phyloP scores from a whole-genome alignment of 2,113 vertebrate genomes.

The Pangasianodon hypophthalmus region DNA sequence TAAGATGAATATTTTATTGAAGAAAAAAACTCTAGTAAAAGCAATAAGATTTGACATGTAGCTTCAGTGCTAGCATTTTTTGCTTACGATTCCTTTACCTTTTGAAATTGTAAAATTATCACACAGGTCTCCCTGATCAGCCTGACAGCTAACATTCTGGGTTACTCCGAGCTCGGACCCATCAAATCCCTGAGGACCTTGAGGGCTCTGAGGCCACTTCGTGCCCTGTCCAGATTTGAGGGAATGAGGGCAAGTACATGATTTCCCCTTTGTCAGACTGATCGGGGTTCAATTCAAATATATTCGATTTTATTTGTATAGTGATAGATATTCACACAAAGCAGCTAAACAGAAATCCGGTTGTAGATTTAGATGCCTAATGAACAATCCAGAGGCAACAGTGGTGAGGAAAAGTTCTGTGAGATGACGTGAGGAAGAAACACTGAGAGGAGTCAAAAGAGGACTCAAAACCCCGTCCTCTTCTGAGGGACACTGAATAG shows the following conservation, averaged over 20 bases:
- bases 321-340: neutral
- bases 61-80: neutral
- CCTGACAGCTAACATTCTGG: constrained; percentile 89
- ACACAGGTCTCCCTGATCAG: constrained; percentile 91
- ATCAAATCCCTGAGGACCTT: constrained; percentile 93
- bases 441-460: neutral
- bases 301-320: neutral
- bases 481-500: neutral
- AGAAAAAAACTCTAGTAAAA: neutral
- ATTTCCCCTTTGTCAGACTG: neutral
- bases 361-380: neutral
- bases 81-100: neutral
- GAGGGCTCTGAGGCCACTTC: constrained; percentile 87
- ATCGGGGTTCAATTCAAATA: neutral
- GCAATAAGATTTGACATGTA: neutral
- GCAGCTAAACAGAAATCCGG: neutral
- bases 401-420: neutral
- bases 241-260: constrained; percentile 88
- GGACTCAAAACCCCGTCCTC: neutral
- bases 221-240: constrained; percentile 92
- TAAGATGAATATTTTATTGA: neutral
- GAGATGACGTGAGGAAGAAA: neutral
- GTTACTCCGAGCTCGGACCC: constrained; percentile 89
- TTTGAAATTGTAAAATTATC: neutral
- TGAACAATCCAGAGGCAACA: neutral